Base-by-base conservation (phyloP, 1,140 invertebrate species). In the Prorops nasuta region DNA sequence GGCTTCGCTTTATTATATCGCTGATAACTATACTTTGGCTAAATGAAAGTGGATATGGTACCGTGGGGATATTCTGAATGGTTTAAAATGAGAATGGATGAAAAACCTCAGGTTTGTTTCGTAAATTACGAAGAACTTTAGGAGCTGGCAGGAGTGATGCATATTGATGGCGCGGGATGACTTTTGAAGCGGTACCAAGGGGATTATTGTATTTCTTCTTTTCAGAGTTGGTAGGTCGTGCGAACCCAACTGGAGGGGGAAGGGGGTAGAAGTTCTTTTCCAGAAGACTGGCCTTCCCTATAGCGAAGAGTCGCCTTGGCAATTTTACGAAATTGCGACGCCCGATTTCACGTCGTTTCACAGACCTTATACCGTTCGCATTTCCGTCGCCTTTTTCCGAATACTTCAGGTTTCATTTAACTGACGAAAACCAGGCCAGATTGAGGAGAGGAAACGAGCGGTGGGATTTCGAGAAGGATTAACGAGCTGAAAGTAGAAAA, bases 281-380 rank as follows among this genome's bases (percentile, higher is more conserved):
- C 37, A 43, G 12, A 15, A 60, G 57, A 57, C 55, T 49, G 34
- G 58, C 37, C 45, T 36, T 49, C 44, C 42, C 41, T n/a, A 28
- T 28, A 28, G 10, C 4, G 32, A 43, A 48, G 28, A 52, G 53
- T 60, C 50, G 45, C 57, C 49, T 49, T 49, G 43, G 39, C 57
- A 60, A 63, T 67, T 61, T 63, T 51, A 18, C 54, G 51, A 67
- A 66, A 66, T 67, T 66, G 66, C 50, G 41, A 35, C 49, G 49
- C 66, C 55, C 62, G 56, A 67, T 67, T 66, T 60, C 55, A 60
- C 55, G 52, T 63, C 57, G 56, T 64, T 58, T 49, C 49, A 45
- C 42, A 48, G 55, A 63, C 53, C 54, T 57, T n/a, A n/a, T 64
- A 56, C 60, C 51, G 49, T 60, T 64, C 59, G 56, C 51, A 51